Conservation (phyloP, 2,113 vertebrate species). For the Sardina pilchardus region DNA sequence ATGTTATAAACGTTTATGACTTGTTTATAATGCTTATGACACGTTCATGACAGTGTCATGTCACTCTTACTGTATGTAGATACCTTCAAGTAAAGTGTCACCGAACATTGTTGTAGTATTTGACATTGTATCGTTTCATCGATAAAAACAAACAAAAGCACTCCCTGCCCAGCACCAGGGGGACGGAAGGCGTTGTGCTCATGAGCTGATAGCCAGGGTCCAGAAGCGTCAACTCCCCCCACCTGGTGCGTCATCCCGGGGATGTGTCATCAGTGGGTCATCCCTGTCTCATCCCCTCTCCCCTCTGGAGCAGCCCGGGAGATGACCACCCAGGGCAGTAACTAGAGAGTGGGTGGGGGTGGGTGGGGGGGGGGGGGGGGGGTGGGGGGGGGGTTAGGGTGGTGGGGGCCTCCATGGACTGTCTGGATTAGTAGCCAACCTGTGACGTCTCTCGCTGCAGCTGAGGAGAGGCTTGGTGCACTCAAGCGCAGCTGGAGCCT, state of each 20-base stretch:
- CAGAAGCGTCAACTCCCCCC: neutral
- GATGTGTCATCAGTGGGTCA: slow-evolving; percentile 24
- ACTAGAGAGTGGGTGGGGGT: slow-evolving; percentile 27
- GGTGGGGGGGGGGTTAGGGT: neutral
- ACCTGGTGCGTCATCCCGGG: slow-evolving; percentile 35
- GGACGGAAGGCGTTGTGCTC: neutral
- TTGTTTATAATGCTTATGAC: too few species aligned
- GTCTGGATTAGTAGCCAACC: slow-evolving; percentile 33
- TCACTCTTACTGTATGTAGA: too few species aligned
- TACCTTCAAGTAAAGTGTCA: too few species aligned
- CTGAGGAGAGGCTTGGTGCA: slow-evolving; percentile 1
- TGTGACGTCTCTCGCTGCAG: neutral
- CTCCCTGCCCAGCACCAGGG: neutral
- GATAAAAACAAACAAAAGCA: neutral
- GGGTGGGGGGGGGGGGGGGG: slow-evolving; percentile 8
- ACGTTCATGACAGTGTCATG: too few species aligned
- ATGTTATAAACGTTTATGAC: too few species aligned
- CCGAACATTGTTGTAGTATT: too few species aligned
- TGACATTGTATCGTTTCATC: neutral
- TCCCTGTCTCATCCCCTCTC: neutral
- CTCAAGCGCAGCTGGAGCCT: slow-evolving; percentile 32
- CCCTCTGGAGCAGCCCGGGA: neutral
- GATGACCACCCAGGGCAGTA: slow-evolving; percentile 47
- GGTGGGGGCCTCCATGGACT: slow-evolving; percentile 20
- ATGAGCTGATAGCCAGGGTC: neutral